Base-by-base conservation (phyloP, 2,113 vertebrate genomes). In the Eptesicus fuscus region DNA sequence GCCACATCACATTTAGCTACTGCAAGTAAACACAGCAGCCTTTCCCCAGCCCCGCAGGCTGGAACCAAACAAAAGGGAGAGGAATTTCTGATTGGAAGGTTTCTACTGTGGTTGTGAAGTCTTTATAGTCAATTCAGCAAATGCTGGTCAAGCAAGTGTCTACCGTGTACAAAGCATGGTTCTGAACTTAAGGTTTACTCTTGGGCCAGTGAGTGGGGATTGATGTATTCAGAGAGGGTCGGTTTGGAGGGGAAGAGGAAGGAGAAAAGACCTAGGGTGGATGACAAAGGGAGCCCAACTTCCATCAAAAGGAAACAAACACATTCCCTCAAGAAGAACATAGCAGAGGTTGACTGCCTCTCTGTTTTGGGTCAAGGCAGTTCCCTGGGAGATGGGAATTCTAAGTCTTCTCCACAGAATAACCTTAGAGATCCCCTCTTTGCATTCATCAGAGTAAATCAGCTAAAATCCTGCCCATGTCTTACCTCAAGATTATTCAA, bases 401-500 rank as follows among this genome's bases (percentile, higher is more conserved):
- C 65, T 78, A 65, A 44, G 4, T 25, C 74, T 94, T 35, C 53
- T 56, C 65, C 44, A 53, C 17, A 71, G 51, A 78, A 79, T 59
- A 49, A 73, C 25, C 28, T 73, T 59, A 49, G 65, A 53, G 67
- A 86, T 28, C 18, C n/a, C 65, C 63, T 87, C 83, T 32, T 65
- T 16, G 2, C 53, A 53, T 71, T 71, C 11, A 35, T 63, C n/a
- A 44, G 30, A 47, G 28, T 51, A 71, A 78, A 32, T 10, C 44
- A 42, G 44, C 53, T 71, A 73, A 79, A 80, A 80, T 65, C 65
- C 83, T 42, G 16, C 51, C n/a, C 51, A 71, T 63, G 49, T 94
- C 80, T 91, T 56, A 91, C 16, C 51, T 91, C 74, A n/a, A 32
- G 35, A 63, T 63, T 78, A 79, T 35, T 61, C 40, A n/a, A 40